A percentile compares a stretch with the other conserved stretches of the same genome.
Evolutionary conservation across 2,888 invertebrate genomes (phyloP).

Genomic region (Sarcophaga caerulescens): DNA sequence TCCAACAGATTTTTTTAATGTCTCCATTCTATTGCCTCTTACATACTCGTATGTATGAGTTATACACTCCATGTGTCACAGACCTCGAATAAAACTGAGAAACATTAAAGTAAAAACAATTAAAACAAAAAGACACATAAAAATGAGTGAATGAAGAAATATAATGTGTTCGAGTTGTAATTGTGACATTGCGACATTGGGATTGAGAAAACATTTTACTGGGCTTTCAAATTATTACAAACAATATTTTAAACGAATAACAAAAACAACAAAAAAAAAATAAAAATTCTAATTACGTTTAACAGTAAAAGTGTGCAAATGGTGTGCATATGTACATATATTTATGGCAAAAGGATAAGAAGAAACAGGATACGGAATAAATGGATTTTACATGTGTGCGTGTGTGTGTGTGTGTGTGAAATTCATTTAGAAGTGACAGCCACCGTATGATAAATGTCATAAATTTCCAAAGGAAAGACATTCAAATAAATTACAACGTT

Average conservation of each 20-base stretch:
- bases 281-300: slow-evolving; percentile 46
- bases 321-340: slow-evolving; percentile 1
- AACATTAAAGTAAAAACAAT: slow-evolving; percentile 58
- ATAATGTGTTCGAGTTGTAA: slow-evolving; percentile 51
- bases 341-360: slow-evolving; percentile 51
- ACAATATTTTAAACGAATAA: too few relatives aligned
- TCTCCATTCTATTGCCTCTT: slow-evolving; percentile 72
- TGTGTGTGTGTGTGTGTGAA: slow-evolving; percentile 12
- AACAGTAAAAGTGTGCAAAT: slow-evolving; percentile 31
- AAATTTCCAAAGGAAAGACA: slow-evolving; percentile 53
- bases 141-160: slow-evolving; percentile 40
- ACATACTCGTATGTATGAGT: too few relatives aligned
- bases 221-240: too few relatives aligned
- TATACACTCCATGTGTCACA: slow-evolving; percentile 22
- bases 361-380: slow-evolving; percentile 43
- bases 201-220: slow-evolving; percentile 10
- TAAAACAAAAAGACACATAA: slow-evolving; percentile 67
- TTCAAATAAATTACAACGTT: slow-evolving; percentile 30
- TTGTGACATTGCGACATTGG: slow-evolving; percentile 17
- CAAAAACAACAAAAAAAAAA: not conserved
- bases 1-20: slow-evolving; percentile 79
- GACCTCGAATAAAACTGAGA: not conserved
- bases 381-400: not conserved
- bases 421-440: slow-evolving; percentile 31
- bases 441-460: slow-evolving; percentile 57